These are phyloP conservation scores for Delphinus delphis DNA, from an alignment of 2,113 vertebrate species.

Conservation along the genomic window DNA sequence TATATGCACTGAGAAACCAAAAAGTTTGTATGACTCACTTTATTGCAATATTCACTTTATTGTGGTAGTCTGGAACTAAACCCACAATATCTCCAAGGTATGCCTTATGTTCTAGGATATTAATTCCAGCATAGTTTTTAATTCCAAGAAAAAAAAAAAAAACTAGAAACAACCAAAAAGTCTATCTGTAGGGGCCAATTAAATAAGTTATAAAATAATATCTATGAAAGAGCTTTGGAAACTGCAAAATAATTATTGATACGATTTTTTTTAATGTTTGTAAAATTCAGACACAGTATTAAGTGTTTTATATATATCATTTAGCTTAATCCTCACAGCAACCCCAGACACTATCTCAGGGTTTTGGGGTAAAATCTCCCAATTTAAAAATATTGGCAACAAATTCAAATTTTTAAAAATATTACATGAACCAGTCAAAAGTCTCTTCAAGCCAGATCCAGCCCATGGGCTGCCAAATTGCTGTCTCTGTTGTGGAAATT, in stretches of 20 bases:
- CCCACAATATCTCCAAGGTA: neutral
- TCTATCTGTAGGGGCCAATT: neutral
- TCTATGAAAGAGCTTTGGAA: conserved; percentile 1
- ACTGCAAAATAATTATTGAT: neutral
- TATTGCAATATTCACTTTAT: neutral
- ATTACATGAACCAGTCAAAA: neutral
- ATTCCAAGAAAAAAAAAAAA: neutral
- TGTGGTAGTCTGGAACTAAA: neutral
- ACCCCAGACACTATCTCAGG: neutral
- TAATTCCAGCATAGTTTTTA: conserved; percentile 2
- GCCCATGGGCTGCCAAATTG: neutral
- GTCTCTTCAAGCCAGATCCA: neutral
- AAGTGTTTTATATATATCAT: neutral
- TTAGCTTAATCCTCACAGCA: neutral
- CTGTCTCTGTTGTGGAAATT: neutral
- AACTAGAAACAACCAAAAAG: neutral
- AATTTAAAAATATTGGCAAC: neutral
- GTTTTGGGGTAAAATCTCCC: neutral
- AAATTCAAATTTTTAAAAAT: neutral
- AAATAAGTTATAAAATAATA: neutral
- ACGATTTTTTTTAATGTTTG: neutral
- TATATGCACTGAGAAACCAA: neutral
- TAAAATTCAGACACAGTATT: neutral
- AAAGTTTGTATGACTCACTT: neutral
- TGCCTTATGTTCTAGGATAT: neutral